Evolutionary conservation across 2,797 vertebrate genomes (phyloP).

Genomic region (Gobionotothen gibberifrons): DNA sequence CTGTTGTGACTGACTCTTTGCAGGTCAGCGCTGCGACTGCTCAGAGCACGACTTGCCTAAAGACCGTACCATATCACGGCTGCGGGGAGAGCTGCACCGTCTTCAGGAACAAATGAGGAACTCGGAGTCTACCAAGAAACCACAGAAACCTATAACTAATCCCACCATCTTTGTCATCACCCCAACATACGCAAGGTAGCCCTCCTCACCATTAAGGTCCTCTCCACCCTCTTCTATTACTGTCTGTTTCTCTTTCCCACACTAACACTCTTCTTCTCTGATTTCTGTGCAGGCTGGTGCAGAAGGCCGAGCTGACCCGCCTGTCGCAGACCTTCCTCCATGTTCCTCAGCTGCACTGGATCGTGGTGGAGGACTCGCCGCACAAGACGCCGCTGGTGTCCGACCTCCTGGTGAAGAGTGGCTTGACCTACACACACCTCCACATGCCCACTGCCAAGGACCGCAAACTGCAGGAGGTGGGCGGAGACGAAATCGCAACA

Average conservation of each 20-base stretch:
- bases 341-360: slow-evolving; percentile 86
- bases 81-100: slow-evolving; percentile 85
- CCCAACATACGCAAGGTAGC: slow-evolving; percentile 88
- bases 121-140: slow-evolving; percentile 72
- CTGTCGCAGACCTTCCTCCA: slow-evolving; percentile 86
- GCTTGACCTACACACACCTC: slow-evolving; percentile 84
- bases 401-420: slow-evolving; percentile 78
- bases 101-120: slow-evolving; percentile 82
- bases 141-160: slow-evolving; percentile 57
- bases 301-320: slow-evolving; percentile 87
- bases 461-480: slow-evolving; percentile 84
- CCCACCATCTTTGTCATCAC: slow-evolving; percentile 90
- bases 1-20: not conserved
- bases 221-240: not conserved
- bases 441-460: slow-evolving; percentile 83
- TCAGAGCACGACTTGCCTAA: slow-evolving; percentile 82
- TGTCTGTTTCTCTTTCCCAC: not conserved
- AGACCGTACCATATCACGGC: slow-evolving; percentile 86
- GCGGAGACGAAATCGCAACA: not conserved
- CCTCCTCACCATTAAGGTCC: no score
- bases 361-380: slow-evolving; percentile 85
- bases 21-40: slow-evolving; percentile 94
- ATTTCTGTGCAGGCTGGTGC: slow-evolving; percentile 76
- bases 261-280: not conserved
- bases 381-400: slow-evolving; percentile 79